Base-by-base conservation (phyloP, 2,797 vertebrate genomes). In the Oophaga sylvatica region DNA sequence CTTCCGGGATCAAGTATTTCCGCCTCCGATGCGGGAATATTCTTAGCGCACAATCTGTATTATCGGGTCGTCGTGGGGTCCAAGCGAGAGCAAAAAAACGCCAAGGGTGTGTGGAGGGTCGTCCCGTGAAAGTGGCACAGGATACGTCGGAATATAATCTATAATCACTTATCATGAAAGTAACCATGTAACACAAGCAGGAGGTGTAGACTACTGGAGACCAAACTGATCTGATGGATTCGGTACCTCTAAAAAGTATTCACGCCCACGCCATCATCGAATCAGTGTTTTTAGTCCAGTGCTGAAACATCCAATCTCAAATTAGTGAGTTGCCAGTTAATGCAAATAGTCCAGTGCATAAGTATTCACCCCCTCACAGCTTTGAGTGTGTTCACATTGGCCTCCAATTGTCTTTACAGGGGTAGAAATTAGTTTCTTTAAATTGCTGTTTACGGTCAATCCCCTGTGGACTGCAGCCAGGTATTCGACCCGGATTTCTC, bases 191-290 rank as follows among this genome's bases (percentile, higher is more conserved):
- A 65, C 60, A 22, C 0, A 73, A 60, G n/a, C 17, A 22, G 12
- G 62, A 41, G 79, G 60, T 26, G 3, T 62, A 48, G 10, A 15
- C 22, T 22, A 45, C 60, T n/a, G 31, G 59, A 35, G 20, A 41
- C 15, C 13, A 31, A n/a, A 62, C 29, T 20, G 71, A 53, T 73
- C 11, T 63, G 56, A 41, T 73, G 65, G 78, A 73, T 57, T 17
- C 68, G 13, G 71, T n/a, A 53, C 45, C 71, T 75, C 41, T 75
- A 53, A 75, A 48, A 75, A 75, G 71, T 53, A 53, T 75, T 75
- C 20, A 75, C 41, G 19, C 71, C 71, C 71, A 3, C 0, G 19
- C 71, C 9, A 9, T 22, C 16, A 45, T 11, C 0, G 17, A 11
- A 31, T 70, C 15, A 5, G 67, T 16, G 5, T 31, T 31, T 70